A percentile compares a stretch with the other conserved stretches of the same genome.
Evolutionary conservation across 2,113 vertebrate species (phyloP).

Genomic region (Hystrix cristata): DNA sequence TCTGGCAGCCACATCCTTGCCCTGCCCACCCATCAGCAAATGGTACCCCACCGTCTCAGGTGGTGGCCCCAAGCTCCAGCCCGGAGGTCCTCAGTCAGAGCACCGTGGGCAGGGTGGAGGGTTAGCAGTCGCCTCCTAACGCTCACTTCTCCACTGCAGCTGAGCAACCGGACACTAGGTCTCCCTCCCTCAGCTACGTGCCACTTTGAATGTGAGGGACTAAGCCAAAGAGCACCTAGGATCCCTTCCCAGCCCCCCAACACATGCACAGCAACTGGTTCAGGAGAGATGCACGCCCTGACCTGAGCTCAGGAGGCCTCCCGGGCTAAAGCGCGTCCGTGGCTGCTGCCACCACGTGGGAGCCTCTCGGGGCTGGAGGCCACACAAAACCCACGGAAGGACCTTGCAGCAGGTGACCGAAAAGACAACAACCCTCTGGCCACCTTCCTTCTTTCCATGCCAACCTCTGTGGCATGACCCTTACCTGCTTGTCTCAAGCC

Average conservation of each 20-base stretch:
- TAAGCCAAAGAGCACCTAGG: accelerated
- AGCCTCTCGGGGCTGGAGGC: not conserved
- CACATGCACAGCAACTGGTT: not conserved
- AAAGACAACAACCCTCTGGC: too few relatives aligned
- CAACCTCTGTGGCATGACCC: not conserved
- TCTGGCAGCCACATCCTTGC: not conserved
- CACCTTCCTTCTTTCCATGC: not conserved
- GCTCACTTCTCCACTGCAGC: accelerated
- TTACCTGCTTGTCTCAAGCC: not conserved
- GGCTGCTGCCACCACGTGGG: not conserved
- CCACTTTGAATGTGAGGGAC: not conserved
- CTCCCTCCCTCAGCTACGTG: not conserved
- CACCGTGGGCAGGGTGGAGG: accelerated
- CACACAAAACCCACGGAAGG: not conserved
- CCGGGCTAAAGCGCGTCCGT: not conserved
- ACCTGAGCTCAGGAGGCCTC: not conserved
- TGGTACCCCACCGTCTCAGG: not conserved
- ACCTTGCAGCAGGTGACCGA: not conserved
- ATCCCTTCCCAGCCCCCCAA: not conserved
- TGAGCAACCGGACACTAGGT: not conserved
- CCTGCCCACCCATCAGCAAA: too few relatives aligned
- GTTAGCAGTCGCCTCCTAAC: accelerated
- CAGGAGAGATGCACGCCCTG: accelerated
- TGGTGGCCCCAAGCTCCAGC: too few relatives aligned
- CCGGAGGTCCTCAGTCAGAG: not conserved